Evolutionary conservation across 1,140 invertebrate species (phyloP).

Genomic region (Penaeus chinensis): DNA sequence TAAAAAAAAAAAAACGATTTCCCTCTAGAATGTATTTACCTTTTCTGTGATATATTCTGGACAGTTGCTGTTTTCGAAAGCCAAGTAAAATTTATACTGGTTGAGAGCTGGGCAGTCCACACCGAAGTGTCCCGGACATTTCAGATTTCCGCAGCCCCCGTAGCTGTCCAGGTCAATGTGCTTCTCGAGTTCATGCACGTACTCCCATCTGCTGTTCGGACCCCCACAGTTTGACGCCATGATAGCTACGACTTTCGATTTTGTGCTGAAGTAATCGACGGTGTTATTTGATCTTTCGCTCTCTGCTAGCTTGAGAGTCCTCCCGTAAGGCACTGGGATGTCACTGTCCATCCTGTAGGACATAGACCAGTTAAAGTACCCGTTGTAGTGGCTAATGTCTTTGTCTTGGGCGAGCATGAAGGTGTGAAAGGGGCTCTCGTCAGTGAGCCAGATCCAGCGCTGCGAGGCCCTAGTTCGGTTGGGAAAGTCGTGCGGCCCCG

Average conservation of each 20-base stretch:
- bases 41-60: constrained; percentile 81
- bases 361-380: constrained; percentile 82
- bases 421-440: constrained; percentile 74
- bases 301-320: constrained; percentile 68
- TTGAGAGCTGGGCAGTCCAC: constrained; percentile 72
- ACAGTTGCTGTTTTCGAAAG: constrained; percentile 81
- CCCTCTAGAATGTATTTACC: constrained; percentile 39
- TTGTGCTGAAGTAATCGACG: constrained; percentile 50
- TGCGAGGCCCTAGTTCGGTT: constrained; percentile 67
- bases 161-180: constrained; percentile 73
- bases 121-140: constrained; percentile 74
- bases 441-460: constrained; percentile 75
- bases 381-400: constrained; percentile 70
- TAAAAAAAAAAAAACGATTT: constrained; percentile 50
- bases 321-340: constrained; percentile 77
- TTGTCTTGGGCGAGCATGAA: constrained; percentile 67
- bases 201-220: constrained; percentile 73
- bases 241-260: constrained; percentile 70
- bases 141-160: constrained; percentile 71
- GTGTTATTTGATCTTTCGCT: constrained; percentile 25
- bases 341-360: constrained; percentile 78
- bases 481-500: constrained; percentile 67
- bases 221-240: constrained; percentile 76
- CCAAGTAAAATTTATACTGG: constrained; percentile 80
- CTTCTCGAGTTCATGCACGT: constrained; percentile 73